A percentile compares a stretch with the other conserved stretches of the same genome.
These are phyloP conservation scores for Conus ventricosus DNA, from an alignment of 1,140 invertebrate genomes.

Conservation along the genomic window DNA sequence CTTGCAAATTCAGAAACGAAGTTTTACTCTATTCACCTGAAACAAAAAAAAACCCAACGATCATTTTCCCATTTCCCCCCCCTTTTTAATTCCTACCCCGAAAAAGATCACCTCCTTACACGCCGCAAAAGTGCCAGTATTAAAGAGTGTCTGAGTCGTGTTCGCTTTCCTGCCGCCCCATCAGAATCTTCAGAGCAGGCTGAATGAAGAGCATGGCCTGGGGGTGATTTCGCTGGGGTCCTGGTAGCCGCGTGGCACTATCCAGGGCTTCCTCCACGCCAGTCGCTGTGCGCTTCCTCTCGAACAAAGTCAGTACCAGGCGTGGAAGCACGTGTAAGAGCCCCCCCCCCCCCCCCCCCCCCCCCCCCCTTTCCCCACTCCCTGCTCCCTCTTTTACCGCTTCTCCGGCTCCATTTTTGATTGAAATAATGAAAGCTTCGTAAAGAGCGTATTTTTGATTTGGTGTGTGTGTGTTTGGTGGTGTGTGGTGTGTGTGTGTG, in stretches of 20 bases:
- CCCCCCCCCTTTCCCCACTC: background rate
- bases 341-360: too few relatives aligned
- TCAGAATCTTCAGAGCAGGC: conserved; percentile 59
- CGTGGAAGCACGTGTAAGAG: too few relatives aligned
- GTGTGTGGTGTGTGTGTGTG: too few relatives aligned
- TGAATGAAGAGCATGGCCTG: conserved; percentile 48
- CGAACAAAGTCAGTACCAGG: conserved; percentile 27
- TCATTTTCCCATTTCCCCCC: too few relatives aligned
- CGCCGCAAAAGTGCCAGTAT: background rate
- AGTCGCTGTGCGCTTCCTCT: conserved; percentile 40
- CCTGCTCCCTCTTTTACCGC: background rate
- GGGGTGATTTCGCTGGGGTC: conserved; percentile 38
- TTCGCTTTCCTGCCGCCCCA: background rate
- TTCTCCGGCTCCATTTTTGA: background rate
- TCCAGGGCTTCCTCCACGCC: conserved; percentile 50
- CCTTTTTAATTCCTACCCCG: background rate
- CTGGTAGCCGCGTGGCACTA: conserved; percentile 40
- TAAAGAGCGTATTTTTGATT: too few relatives aligned
- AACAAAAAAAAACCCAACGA: too few relatives aligned
- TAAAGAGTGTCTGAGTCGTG: background rate
- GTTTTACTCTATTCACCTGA: too few relatives aligned
- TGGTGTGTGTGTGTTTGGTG: too few relatives aligned
- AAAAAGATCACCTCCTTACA: too few relatives aligned
- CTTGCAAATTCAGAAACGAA: too few relatives aligned
- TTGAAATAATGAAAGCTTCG: too few relatives aligned